Conservation (phyloP, 2,113 vertebrate species). For the Aphyosemion australe region DNA sequence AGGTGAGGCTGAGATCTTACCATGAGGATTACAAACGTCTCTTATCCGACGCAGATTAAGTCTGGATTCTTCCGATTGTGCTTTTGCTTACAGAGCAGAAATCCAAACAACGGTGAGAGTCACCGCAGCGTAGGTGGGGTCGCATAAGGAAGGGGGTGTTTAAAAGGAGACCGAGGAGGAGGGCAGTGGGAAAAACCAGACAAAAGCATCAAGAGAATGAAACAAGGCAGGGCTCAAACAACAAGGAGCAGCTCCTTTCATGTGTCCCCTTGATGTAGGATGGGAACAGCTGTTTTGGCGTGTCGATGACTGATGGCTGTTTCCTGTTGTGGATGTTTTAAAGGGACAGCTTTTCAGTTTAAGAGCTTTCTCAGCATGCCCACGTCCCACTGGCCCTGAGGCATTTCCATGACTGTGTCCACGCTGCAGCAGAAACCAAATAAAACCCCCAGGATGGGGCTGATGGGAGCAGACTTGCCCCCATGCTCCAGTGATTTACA, state of each 20-base stretch:
- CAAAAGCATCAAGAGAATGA: slow-evolving; percentile 73
- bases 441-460: slow-evolving; percentile 61
- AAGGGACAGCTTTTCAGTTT: slow-evolving; percentile 80
- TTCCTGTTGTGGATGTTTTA: slow-evolving; percentile 89
- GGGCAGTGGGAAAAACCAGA: slow-evolving; percentile 67
- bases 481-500: slow-evolving; percentile 73
- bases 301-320: slow-evolving; percentile 85
- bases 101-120: slow-evolving; percentile 52
- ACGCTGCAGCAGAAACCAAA: slow-evolving; percentile 67
- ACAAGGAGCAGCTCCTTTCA: slow-evolving; percentile 78
- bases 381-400: slow-evolving; percentile 64
- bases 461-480: slow-evolving; percentile 50
- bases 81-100: slow-evolving; percentile 55
- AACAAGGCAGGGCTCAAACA: slow-evolving; percentile 78
- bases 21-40: slow-evolving; percentile 28
- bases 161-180: slow-evolving; percentile 65
- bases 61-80: slow-evolving; percentile 37
- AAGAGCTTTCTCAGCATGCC: slow-evolving; percentile 75
- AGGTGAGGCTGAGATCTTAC: slow-evolving; percentile 27
- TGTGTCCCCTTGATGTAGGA: slow-evolving; percentile 86
- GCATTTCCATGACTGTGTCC: slow-evolving; percentile 71
- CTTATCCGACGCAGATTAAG: slow-evolving; percentile 32
- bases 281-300: slow-evolving; percentile 86
- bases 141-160: slow-evolving; percentile 54
- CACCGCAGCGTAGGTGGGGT: slow-evolving; percentile 62